Evolutionary conservation across 2,113 vertebrate species (phyloP), one percentile per base, ranked within the genome.

Genomic region (Melospiza melodia): DNA sequence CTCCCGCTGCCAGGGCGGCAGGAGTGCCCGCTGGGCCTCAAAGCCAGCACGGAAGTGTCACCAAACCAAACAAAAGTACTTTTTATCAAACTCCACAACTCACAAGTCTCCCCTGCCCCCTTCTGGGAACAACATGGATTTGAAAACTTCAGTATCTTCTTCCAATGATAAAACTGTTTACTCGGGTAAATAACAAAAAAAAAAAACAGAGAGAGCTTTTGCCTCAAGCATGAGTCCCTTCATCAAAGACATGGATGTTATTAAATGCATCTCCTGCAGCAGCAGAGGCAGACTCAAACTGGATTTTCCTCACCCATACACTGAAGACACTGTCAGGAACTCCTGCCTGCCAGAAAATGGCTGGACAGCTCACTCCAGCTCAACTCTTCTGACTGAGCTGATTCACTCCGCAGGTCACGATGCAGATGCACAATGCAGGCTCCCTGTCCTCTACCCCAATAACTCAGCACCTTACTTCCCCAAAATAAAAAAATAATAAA

Each of bases 121-220:
- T 97, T 96, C 96, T 96, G 95, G 96, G 89, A 96, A 95, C 49
- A 82, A 71, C 25, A 69, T 12, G 31, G 91, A 95, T 95, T 82
- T 89, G 58, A 95, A 89, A 91, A 52, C 66, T 71, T 78, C 35
- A 24, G 1, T 43, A 68, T 41, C 37, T 58, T 57, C 61, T 87
- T 72, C 46, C 49, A 87, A 1, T 6, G 17, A 79, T 44, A 71
- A 75, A 89, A 82, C 0, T 57, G 27, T 57, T 94, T 84, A 72
- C 54, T 61, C 57, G 35, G 28, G 65, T 24, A 59, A 93, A 61
- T 25, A 49, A 83, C 12, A 73, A 58, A 3, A 46, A 57, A 39
- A 3, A n/a, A 37, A 21, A 51, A 44, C 13, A 59, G 63, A 61
- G 54, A 62, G 28, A 55, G 11, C 7, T 87, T 77, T 28, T 48